These are phyloP conservation scores for Cardiocondyla obscurior DNA, from an alignment of 1,140 invertebrate species.

Conservation along the genomic window DNA sequence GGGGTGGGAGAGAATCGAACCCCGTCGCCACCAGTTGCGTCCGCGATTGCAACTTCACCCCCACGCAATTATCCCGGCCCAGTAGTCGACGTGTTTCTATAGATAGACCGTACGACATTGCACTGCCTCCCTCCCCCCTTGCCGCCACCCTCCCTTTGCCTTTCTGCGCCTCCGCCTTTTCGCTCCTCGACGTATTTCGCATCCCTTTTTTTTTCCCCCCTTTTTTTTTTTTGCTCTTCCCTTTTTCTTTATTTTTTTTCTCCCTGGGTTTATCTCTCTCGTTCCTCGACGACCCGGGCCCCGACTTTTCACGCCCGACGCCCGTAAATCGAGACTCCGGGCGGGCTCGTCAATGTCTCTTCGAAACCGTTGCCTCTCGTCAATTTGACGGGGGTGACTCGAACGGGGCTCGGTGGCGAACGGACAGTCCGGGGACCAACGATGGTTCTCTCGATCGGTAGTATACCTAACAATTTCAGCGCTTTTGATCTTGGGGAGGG, in stretches of 20 bases:
- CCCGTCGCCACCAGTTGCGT: conserved; percentile 75
- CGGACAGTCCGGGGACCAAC: neutral
- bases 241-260: no score
- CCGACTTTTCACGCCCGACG: conserved; percentile 3
- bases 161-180: neutral
- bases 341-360: neutral
- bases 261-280: neutral
- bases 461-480: neutral
- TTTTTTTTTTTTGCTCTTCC: neutral
- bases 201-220: neutral
- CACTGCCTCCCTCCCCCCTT: neutral
- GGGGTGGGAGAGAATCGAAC: conserved; percentile 16
- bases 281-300: conserved; percentile 24
- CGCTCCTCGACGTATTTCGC: neutral
- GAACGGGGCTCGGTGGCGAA: no score
- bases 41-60: conserved; percentile 78
- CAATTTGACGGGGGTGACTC: neutral
- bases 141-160: neutral
- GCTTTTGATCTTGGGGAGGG: neutral
- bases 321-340: conserved; percentile 25
- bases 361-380: neutral
- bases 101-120: conserved; percentile 71
- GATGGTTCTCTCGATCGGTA: neutral
- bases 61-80: conserved; percentile 75
- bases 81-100: conserved; percentile 76